A percentile compares a stretch with the other conserved stretches of the same genome.
Conservation (phyloP, 1,140 invertebrate genomes). For the Conopomorpha cramerella region DNA sequence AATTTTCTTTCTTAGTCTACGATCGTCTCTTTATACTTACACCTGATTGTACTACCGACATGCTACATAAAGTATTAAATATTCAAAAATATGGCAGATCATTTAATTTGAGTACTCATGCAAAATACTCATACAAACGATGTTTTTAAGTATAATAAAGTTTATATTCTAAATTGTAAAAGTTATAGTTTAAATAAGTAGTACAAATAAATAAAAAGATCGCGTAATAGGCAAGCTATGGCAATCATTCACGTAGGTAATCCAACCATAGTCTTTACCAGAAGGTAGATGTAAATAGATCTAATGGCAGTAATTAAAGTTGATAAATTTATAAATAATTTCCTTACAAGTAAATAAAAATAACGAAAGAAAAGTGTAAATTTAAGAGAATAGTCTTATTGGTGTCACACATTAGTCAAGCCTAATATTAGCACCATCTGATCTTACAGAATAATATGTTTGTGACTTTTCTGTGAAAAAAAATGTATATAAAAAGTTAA, state of each 20-base stretch:
- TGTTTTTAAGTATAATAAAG: constrained; percentile 42
- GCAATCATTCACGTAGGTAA: constrained; percentile 50
- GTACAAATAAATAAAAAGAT: too few relatives aligned
- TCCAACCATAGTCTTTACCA: too few relatives aligned
- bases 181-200: too few relatives aligned
- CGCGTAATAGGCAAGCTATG: constrained; percentile 58
- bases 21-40: constrained; percentile 37
- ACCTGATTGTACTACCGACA: constrained; percentile 47
- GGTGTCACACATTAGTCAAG: constrained; percentile 56
- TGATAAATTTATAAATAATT: constrained; percentile 52
- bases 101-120: constrained; percentile 54
- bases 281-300: too few relatives aligned
- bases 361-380: constrained; percentile 49
- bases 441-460: constrained; percentile 55
- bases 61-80: constrained; percentile 44
- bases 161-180: constrained; percentile 36
- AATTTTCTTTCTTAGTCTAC: constrained; percentile 56
- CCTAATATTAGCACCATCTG: constrained; percentile 58
- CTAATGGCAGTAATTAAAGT: constrained; percentile 51
- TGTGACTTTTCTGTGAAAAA: constrained; percentile 56
- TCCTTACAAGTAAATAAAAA: constrained; percentile 54
- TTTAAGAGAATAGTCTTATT: constrained; percentile 55
- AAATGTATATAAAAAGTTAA: constrained; percentile 55
- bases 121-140: constrained; percentile 53
- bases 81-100: constrained; percentile 59